Conservation (phyloP, 2,113 vertebrate species). For the Tyrannus savana region DNA sequence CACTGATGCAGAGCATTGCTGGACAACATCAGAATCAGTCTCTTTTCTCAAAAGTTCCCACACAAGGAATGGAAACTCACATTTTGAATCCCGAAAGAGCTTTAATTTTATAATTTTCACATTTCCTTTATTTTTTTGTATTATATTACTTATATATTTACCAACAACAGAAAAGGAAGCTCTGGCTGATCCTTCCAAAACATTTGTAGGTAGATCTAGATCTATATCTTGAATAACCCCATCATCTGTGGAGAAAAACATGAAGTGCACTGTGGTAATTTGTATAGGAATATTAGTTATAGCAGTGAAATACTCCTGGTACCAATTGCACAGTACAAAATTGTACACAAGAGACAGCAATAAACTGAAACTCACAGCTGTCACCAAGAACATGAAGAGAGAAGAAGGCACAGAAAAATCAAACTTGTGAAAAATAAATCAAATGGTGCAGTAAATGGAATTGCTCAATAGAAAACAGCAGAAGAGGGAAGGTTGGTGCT, state of each 20-base stretch:
- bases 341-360: not conserved
- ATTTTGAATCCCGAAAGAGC: not conserved
- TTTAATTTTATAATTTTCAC: not conserved
- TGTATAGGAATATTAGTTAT: not conserved
- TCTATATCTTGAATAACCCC: conserved; percentile 8
- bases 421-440: not conserved
- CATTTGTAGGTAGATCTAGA: conserved; percentile 72
- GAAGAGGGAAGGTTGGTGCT: not conserved
- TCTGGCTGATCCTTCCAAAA: conserved; percentile 79
- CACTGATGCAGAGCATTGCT: not conserved
- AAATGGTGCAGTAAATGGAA: not conserved
- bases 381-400: not conserved
- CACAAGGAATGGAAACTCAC: not conserved
- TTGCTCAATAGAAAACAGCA: not conserved
- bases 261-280: not conserved
- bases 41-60: not conserved
- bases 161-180: conserved; percentile 81
- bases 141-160: conserved; percentile 42
- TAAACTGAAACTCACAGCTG: not conserved
- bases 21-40: not conserved
- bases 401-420: not conserved
- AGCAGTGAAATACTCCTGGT: not conserved
- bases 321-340: not conserved
- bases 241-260: conserved; percentile 28
- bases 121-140: not conserved